phyloP scores from a whole-genome alignment of 1,140 invertebrate genomes.

The Caligus rogercresseyi region DNA sequence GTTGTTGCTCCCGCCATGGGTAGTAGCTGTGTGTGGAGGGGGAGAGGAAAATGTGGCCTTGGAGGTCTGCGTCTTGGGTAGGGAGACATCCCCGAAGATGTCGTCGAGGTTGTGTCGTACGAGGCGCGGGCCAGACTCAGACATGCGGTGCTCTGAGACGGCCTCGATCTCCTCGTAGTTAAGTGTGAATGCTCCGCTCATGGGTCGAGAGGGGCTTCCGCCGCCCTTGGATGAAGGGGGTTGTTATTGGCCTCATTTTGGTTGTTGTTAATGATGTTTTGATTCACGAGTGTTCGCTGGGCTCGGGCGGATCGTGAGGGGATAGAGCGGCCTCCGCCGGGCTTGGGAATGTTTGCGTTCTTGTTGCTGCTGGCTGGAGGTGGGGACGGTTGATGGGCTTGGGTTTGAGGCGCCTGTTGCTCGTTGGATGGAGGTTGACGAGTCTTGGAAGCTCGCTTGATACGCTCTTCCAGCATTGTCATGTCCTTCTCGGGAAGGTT shows the following conservation, averaged over 20 bases:
- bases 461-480: constrained; percentile 78
- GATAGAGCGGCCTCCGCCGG: constrained; percentile 4
- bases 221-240: not conserved
- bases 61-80: not conserved
- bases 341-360: not conserved
- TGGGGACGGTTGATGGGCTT: not conserved
- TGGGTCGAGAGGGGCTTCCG: constrained; percentile 20
- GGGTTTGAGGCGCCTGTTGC: not conserved
- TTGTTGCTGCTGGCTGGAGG: not conserved
- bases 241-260: constrained; percentile 8
- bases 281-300: not conserved
- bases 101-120: constrained; percentile 19
- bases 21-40: not conserved
- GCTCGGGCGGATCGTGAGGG: constrained; percentile 8
- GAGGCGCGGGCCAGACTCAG: not conserved
- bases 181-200: constrained; percentile 26
- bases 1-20: not conserved
- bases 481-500: constrained; percentile 84
- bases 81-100: constrained; percentile 15
- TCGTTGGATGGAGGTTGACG: constrained; percentile 23
- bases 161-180: constrained; percentile 29
- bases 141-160: constrained; percentile 22
- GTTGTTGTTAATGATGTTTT: not conserved
- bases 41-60: not conserved
- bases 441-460: constrained; percentile 64